Evolutionary conservation across 2,888 invertebrate species (phyloP).

Genomic region (Stenoptilia bipunctidactyla): DNA sequence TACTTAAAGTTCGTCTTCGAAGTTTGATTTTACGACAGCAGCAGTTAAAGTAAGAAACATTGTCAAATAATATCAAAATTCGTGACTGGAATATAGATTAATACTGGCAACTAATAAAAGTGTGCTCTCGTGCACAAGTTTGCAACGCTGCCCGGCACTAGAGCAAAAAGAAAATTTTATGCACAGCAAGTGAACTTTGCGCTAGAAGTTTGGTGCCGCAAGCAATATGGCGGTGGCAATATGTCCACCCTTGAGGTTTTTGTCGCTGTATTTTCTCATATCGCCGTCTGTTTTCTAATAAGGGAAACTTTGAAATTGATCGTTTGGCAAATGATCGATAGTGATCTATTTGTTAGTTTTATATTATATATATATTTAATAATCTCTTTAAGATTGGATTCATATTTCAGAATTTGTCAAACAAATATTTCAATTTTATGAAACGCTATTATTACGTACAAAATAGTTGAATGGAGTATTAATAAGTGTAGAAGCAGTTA

Average conservation of each 20-base stretch:
- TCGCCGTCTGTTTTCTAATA: constrained; percentile 56
- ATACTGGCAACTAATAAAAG: constrained; percentile 32
- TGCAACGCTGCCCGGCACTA: constrained; percentile 21
- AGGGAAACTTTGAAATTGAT: constrained; percentile 49
- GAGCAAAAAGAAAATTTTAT: constrained; percentile 43
- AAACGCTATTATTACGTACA: no score
- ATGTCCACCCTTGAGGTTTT: constrained; percentile 56
- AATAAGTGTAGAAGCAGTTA: no score
- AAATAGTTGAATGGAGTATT: no score
- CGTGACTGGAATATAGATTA: constrained; percentile 19
- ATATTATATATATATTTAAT: no score
- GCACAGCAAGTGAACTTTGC: constrained; percentile 18
- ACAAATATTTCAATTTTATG: no score
- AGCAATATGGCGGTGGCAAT: constrained; percentile 58
- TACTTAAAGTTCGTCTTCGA: no score
- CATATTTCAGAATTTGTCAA: no score
- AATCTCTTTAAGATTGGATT: no score
- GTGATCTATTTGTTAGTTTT: no score
- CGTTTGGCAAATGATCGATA: no score
- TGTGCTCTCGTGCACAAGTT: constrained; percentile 29
- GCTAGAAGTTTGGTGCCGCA: constrained; percentile 46
- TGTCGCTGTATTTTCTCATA: constrained; percentile 59
- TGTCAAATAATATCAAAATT: constrained; percentile 18
- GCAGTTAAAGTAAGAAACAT: constrained; percentile 9
- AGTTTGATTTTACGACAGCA: constrained; percentile 14